These are phyloP conservation scores for Calosoma granatense DNA, from an alignment of 1,140 invertebrate genomes.

Conservation along the genomic window DNA sequence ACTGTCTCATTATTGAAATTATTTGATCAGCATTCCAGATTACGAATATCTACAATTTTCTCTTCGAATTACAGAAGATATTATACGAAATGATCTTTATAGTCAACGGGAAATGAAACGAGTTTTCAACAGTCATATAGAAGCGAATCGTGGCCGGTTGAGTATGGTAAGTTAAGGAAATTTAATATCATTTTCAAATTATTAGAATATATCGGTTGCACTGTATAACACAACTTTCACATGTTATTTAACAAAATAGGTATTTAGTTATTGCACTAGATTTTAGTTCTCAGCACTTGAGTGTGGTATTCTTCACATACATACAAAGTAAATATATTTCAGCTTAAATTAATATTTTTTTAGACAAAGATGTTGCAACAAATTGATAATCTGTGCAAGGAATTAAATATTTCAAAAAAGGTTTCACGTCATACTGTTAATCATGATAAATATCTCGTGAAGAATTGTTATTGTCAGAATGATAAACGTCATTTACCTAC, in stretches of 20 bases:
- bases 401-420: conserved; percentile 2
- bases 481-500: too few species aligned
- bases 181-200: too few species aligned
- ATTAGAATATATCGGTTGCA: too few species aligned
- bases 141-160: conserved; percentile 23
- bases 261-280: neutral
- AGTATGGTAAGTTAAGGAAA: neutral
- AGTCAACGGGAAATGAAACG: conserved; percentile 22
- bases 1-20: neutral
- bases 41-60: conserved; percentile 28
- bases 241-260: too few species aligned
- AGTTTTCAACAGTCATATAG: conserved; percentile 25
- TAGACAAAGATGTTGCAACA: conserved; percentile 1
- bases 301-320: neutral
- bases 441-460: neutral
- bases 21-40: neutral
- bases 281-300: neutral
- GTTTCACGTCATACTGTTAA: neutral
- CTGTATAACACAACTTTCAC: too few species aligned
- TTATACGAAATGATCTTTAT: conserved; percentile 26
- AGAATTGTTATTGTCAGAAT: too few species aligned
- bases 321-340: neutral
- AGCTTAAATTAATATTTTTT: neutral
- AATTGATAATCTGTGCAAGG: neutral
- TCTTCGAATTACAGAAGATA: conserved; percentile 29